phyloP scores from a whole-genome alignment of 1,140 invertebrate genomes.

The Schmidtea mediterranea region DNA sequence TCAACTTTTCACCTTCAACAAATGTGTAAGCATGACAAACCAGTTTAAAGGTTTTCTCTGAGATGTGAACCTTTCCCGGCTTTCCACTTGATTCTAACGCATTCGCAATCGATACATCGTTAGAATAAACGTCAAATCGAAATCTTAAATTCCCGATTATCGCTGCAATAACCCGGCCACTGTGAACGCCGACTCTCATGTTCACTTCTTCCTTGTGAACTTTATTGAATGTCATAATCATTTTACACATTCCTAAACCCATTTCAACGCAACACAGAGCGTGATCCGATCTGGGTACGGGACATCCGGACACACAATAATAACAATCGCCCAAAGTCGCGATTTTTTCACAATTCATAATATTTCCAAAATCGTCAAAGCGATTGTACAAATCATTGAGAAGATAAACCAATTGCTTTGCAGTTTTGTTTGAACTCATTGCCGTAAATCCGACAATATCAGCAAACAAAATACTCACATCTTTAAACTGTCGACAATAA shows the following conservation, averaged over 20 bases:
- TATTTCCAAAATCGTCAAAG: constrained; percentile 58
- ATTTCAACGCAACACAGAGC: constrained; percentile 76
- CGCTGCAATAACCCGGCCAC: constrained; percentile 62
- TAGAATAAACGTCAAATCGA: constrained; percentile 88
- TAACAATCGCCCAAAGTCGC: constrained; percentile 52
- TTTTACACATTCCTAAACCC: constrained; percentile 81
- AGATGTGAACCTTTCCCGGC: constrained; percentile 45
- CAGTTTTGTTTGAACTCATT: constrained; percentile 72
- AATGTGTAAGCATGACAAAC: constrained; percentile 49
- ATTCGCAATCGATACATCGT: constrained; percentile 73
- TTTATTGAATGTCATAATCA: constrained; percentile 38
- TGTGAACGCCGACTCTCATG: constrained; percentile 78
- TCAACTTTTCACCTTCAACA: constrained; percentile 42
- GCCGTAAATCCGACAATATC: constrained; percentile 88
- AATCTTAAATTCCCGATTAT: constrained; percentile 65
- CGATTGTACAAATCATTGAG: constrained; percentile 80
- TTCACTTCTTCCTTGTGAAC: constrained; percentile 38
- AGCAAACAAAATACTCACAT: constrained; percentile 65
- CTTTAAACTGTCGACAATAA: constrained; percentile 46
- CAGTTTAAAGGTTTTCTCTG: constrained; percentile 53
- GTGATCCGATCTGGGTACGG: constrained; percentile 57
- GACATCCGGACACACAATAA: no score
- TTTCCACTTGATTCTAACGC: constrained; percentile 70
- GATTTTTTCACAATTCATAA: constrained; percentile 35
- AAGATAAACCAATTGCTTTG: constrained; percentile 46